Base-by-base conservation (phyloP, 2,113 vertebrate genomes). In the Hystrix brachyura region DNA sequence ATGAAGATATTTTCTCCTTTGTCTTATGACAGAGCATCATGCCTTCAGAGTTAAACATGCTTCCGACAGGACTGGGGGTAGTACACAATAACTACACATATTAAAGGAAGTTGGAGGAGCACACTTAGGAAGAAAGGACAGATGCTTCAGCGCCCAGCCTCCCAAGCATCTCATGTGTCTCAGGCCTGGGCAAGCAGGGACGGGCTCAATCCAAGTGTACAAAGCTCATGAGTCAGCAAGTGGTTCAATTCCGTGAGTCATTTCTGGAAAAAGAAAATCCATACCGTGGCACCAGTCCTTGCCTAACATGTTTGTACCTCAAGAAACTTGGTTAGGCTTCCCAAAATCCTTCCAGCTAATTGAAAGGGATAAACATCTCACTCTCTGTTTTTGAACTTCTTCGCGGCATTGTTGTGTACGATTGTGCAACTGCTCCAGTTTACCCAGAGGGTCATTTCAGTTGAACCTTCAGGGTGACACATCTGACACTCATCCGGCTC, bases 241-340 rank as follows among this genome's bases (percentile, higher is more conserved):
- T 80, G 89, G 95, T 96, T 96, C 80, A 91, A 38, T 69, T 91
- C 57, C 7, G 1, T 96, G 94, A 97, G 86, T 97, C 97, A 95
- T 48, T 95, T 96, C 96, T 97, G 93, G 95, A 96, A 97, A 97
- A 97, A 94, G 90, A 90, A 94, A 97, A 95, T 95, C 96, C 95
- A 94, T 94, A 96, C 80, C 83, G 94, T 85, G 94, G 94, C 89
- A 97, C 92, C 84, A 96, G 43, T 90, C 60, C 74, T 93, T 51
- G 93, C 57, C 76, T 96, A 83, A 93, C 93, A 97, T 97, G 90
- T 90, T 96, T 96, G 69, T 96, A 95, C 79, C 83, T 95, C 90
- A 92, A 83, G 97, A 96, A 97, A 96, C 64, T 89, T 91, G 79
- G 89, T 60, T 96, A 82, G 69, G 34, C 89, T 94, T 96, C 91